Conservation (phyloP, 2,113 vertebrate genomes). For the Chrysemys picta region DNA sequence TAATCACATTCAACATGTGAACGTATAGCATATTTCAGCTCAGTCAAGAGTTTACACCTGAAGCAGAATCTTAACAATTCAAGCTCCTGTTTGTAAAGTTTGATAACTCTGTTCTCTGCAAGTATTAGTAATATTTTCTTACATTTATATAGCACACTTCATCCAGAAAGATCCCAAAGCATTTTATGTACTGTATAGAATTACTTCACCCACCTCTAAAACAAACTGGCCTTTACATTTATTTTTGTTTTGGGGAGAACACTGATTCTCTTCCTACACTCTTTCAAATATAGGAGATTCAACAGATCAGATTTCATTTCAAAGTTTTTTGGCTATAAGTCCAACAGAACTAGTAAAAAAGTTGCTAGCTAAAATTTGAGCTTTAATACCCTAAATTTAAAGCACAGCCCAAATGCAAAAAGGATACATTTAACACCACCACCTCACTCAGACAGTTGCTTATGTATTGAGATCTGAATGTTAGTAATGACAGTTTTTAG, state of each 20-base stretch:
- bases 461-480: background rate
- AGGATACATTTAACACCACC: background rate
- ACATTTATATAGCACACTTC: background rate
- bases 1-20: background rate
- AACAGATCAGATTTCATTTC: background rate
- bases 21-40: conserved; percentile 31
- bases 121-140: background rate
- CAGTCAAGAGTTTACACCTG: background rate
- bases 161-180: background rate
- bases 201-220: background rate
- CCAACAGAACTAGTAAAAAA: background rate
- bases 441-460: background rate
- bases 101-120: background rate
- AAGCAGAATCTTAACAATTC: background rate
- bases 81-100: conserved; percentile 24
- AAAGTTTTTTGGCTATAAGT: background rate
- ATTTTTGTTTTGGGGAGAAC: background rate
- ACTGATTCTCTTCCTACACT: background rate
- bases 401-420: background rate
- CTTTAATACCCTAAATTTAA: background rate
- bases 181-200: background rate
- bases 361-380: background rate
- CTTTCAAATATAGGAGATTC: background rate
- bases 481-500: background rate
- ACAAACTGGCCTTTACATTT: background rate